Conservation (phyloP, 2,888 invertebrate species). For the Palloptera scutellata region DNA sequence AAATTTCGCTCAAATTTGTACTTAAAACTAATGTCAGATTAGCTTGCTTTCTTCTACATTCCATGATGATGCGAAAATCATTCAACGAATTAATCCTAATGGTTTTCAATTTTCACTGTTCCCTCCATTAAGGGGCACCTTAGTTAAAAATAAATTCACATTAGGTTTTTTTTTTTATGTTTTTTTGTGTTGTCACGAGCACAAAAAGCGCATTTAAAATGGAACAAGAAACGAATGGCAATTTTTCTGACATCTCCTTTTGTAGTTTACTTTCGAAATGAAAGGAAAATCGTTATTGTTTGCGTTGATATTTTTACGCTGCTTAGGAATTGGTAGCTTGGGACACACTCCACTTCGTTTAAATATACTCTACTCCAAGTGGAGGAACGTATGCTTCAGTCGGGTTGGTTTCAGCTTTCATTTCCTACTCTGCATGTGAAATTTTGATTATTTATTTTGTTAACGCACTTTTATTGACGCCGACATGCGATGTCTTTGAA, state of each 20-base stretch:
- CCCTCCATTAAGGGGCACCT: not conserved
- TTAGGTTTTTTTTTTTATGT: not conserved
- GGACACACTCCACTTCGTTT: not conserved
- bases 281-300: too few relatives aligned
- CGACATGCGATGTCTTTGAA: not conserved
- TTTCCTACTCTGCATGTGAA: not conserved
- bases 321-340: not conserved
- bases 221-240: not conserved
- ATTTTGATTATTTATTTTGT: not conserved
- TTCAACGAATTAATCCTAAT: constrained; percentile 4
- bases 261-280: not conserved
- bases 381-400: not conserved
- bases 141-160: not conserved
- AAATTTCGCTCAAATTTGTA: not conserved
- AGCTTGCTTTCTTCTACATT: not conserved
- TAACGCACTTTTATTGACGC: constrained; percentile 3
- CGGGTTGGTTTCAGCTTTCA: not conserved
- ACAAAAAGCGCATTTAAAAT: not conserved
- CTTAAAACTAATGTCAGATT: not conserved
- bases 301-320: not conserved
- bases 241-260: constrained; percentile 17
- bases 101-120: not conserved
- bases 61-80: not conserved
- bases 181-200: not conserved
- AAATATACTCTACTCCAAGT: not conserved